Conservation (phyloP, 2,888 invertebrate genomes). For the Mimachlamys varia region DNA sequence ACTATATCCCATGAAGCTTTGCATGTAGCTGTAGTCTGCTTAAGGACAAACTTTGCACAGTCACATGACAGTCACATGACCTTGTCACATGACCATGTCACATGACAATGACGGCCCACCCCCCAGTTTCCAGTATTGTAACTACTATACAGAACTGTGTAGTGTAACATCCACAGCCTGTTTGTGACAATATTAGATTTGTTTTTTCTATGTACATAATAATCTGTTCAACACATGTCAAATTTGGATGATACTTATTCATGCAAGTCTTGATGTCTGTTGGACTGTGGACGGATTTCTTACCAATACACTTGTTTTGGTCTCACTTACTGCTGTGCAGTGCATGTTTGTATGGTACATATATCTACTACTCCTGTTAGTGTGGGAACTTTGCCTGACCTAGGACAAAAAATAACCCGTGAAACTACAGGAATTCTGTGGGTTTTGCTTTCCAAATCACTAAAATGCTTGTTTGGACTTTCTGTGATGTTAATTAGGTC, state of each 20-base stretch:
- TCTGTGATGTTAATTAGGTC: conserved; percentile 40
- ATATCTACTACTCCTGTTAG: conserved; percentile 27
- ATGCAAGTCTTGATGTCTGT: background rate
- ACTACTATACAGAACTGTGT: conserved; percentile 1
- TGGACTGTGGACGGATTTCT: conserved; percentile 9
- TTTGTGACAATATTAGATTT: conserved; percentile 26
- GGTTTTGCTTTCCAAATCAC: conserved; percentile 49
- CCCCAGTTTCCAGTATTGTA: conserved; percentile 25
- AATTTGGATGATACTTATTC: conserved; percentile 16
- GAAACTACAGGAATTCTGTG: conserved; percentile 49
- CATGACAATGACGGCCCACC: conserved; percentile 32
- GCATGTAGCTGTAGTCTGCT: conserved; percentile 81
- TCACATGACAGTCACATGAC: conserved; percentile 77
- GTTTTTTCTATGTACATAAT: conserved; percentile 28
- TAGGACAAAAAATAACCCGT: conserved; percentile 37
- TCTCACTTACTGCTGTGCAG: conserved; percentile 33
- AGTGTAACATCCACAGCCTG: background rate
- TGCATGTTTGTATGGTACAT: conserved; percentile 35
- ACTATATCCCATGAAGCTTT: conserved; percentile 83
- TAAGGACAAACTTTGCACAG: conserved; percentile 77
- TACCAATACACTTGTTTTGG: conserved; percentile 10
- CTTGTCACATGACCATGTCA: conserved; percentile 36
- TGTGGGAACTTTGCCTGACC: conserved; percentile 47
- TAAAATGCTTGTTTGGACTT: conserved; percentile 36
- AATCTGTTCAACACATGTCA: conserved; percentile 1